Evolutionary conservation across 2,797 vertebrate genomes (phyloP), one percentile per base, ranked within the genome.

Genomic region (Muraenolepis orangiensis): DNA sequence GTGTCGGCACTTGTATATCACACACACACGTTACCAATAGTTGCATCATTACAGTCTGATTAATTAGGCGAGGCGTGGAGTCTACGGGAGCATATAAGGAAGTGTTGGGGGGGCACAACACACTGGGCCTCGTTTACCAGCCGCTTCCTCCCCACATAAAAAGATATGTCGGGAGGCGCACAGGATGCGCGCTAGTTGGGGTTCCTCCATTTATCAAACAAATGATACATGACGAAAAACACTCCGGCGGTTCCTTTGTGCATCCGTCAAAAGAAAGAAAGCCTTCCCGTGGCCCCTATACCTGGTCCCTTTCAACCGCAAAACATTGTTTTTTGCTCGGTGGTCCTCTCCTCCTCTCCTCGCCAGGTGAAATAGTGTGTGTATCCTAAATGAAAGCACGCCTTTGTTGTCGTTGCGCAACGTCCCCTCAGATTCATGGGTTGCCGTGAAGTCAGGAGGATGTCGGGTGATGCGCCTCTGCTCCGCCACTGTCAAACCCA

Each of bases 1-100:
- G 83, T n/a, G 86, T 84, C 34, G 88, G 81, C 88, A 77, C n/a
- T n/a, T n/a, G n/a, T n/a, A n/a, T n/a, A n/a, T n/a, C n/a, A n/a
- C 83, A 79, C 87, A 77, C 84, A 79, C 86, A 85, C 91, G 89
- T 94, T 94, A 91, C 94, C 84, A 90, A 90, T 83, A 86, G 92
- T 95, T 95, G 92, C 94, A 93, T 94, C 94, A 94, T 93, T 93
- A 93, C 87, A 83, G 69, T 88, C 8, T 64, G 90, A 94, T 94
- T 94, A 94, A 95, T 93, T 94, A 92, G 57, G n/a, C 57, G 16
- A 11, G 23, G 57, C 57, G 8, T 12, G 57, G 57, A 26, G 57
- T 64, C 57, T 64, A 11, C 12, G 57, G 57, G 57, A 64, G 57
- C 57, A 10, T 64, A 64, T 12, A 26, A 64, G 57, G 3, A 26